Conservation (phyloP, 2,888 invertebrate species). For the Lepetodrilus schrolli region DNA sequence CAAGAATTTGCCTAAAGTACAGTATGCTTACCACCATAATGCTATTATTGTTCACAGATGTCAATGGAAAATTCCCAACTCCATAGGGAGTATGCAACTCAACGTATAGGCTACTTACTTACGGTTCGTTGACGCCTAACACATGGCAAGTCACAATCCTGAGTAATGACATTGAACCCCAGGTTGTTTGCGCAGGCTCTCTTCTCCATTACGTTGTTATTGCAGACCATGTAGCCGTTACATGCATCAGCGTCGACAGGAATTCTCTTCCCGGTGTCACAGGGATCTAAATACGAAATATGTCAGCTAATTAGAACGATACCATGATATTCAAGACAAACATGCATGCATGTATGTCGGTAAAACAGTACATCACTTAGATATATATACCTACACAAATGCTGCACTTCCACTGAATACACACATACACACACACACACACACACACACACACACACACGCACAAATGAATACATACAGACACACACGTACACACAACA, state of each 20-base stretch:
- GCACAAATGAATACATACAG: too few relatives aligned
- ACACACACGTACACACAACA: too few relatives aligned
- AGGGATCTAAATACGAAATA: background rate
- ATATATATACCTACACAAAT: background rate
- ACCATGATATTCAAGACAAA: background rate
- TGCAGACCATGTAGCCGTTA: background rate
- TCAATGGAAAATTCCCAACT: too few relatives aligned
- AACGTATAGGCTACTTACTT: too few relatives aligned
- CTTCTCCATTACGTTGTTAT: background rate
- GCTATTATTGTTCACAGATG: too few relatives aligned
- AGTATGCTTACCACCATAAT: too few relatives aligned
- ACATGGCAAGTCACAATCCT: background rate
- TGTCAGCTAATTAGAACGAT: background rate
- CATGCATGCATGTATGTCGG: too few relatives aligned
- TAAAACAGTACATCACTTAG: too few relatives aligned
- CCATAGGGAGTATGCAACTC: too few relatives aligned
- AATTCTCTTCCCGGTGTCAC: slow-evolving; percentile 1
- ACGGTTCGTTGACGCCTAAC: background rate
- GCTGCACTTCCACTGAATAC: background rate
- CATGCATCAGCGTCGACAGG: background rate
- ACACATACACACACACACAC: too few relatives aligned
- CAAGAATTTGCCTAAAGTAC: too few relatives aligned
- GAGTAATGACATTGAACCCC: slow-evolving; percentile 8
- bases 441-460: too few relatives aligned
- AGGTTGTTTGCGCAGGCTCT: background rate